These are phyloP conservation scores for Tanypteryx hageni DNA, from an alignment of 2,888 invertebrate genomes.

Conservation along the genomic window DNA sequence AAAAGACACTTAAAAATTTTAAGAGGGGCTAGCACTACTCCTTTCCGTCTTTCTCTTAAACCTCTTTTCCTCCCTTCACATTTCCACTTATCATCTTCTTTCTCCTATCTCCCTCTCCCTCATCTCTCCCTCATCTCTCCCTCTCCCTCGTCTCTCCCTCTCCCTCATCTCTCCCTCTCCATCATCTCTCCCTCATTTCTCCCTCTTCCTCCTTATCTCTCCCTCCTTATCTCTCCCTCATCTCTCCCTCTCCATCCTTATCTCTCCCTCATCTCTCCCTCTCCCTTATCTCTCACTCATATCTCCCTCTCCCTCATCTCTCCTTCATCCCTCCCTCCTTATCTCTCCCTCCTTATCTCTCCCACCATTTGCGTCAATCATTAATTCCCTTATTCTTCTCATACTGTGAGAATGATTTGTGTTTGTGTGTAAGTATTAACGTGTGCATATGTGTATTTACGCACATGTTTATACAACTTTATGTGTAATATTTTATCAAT, in stretches of 20 bases:
- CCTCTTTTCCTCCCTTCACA: not conserved
- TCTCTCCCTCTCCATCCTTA: not conserved
- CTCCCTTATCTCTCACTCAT: not conserved
- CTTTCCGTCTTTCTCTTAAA: not conserved
- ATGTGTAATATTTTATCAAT: too few species aligned
- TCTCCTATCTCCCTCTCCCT: not conserved
- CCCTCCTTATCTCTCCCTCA: not conserved
- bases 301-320: not conserved
- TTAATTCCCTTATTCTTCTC: too few species aligned
- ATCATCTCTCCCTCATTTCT: too few species aligned
- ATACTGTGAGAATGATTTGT: too few species aligned
- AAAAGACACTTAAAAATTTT: not conserved
- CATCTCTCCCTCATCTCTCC: not conserved
- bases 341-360: too few species aligned
- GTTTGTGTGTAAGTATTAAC: too few species aligned
- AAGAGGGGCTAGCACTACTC: not conserved
- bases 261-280: not conserved
- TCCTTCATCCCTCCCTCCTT: too few species aligned
- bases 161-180: not conserved
- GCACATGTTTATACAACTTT: too few species aligned
- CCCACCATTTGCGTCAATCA: too few species aligned
- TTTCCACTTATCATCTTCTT: not conserved
- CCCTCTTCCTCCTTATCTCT: too few species aligned
- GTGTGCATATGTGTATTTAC: too few species aligned
- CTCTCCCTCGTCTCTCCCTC: not conserved